Evolutionary conservation across 2,888 invertebrate genomes (phyloP), one percentile per base, ranked within the genome.

Genomic region (Pocota personata): DNA sequence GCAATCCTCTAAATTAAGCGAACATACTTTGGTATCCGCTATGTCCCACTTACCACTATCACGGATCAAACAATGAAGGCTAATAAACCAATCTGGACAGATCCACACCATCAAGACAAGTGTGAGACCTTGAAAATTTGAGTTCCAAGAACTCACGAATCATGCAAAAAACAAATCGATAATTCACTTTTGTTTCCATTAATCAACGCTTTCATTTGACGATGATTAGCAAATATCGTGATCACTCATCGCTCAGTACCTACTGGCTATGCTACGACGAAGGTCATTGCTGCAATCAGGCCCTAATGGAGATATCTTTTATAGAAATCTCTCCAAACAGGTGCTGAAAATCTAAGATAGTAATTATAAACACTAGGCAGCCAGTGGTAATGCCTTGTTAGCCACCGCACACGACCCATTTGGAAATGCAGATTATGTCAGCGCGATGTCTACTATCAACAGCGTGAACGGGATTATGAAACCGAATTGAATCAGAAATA

Each of bases 351-450:
- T 19, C 52, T 16, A 67, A 43, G 16, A 37, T 6, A 32, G 30
- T 21, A 30, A 58, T 58, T 72, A 72, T 37, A 24, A 35, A 37
- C 46, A 32, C 24, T 7, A 46, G 50, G 60, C 35, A 50, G 55
- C 16, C 35, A 7, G 2, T 37, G 12, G 16, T 62, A 16, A 7
- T 48, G 48, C 8, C 64, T 16, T 7, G 64, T 5, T 8, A 14
- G 43, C 16, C 16, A 62, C n/a, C 16, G 64, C 58, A 21, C 3
- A 48, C 30, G 21, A 35, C 3, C 32, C 19, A 80, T 66, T 80
- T 67, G 75, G 69, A 69, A 75, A 75, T 80, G 69, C 73, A 75
- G 84, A 62, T 84, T 84, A 76, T 84, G 80, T 84, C 84, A 84
- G 84, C 57, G 24, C 55, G 32, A 40, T 30, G 76, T 64, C 57